A percentile compares a stretch with the other conserved stretches of the same genome.
Conservation (phyloP, 2,113 vertebrate genomes). For the Cottus gobio region DNA sequence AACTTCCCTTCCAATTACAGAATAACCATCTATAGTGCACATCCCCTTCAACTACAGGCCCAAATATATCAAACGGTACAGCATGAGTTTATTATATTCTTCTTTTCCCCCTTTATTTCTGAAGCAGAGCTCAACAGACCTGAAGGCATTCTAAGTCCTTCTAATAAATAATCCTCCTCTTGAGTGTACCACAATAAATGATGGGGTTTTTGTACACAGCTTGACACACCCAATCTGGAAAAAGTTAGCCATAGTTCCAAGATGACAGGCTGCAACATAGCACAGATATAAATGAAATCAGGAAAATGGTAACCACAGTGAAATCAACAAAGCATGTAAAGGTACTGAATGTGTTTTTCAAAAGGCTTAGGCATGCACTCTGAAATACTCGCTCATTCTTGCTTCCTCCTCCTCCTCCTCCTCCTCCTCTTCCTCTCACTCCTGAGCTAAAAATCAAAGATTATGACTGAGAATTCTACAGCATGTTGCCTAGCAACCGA, state of each 20-base stretch:
- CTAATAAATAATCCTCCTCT: neutral
- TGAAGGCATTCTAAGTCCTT: neutral
- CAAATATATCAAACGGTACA: neutral
- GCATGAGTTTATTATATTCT: neutral
- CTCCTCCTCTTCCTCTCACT: conserved; percentile 52
- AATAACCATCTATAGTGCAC: neutral
- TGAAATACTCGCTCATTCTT: conserved; percentile 58
- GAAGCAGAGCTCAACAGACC: neutral
- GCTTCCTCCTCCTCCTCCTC: conserved; percentile 36
- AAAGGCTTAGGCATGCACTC: conserved; percentile 32
- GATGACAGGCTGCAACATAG: neutral
- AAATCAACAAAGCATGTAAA: conserved; percentile 23
- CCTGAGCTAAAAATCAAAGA: conserved; percentile 76
- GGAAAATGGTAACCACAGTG: conserved; percentile 4
- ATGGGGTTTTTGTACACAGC: neutral
- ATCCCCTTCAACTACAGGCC: neutral
- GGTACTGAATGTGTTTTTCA: conserved; percentile 15
- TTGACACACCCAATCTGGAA: neutral
- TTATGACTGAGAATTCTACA: conserved; percentile 72
- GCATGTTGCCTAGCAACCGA: conserved; percentile 83
- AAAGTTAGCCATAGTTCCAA: neutral
- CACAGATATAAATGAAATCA: neutral
- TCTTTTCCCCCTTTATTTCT: neutral
- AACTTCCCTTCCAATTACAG: neutral
- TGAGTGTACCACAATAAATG: neutral